Conservation (phyloP, 30 jellyfish, hydroid and myxozoan genomes). For the Aurelia aurita region DNA sequence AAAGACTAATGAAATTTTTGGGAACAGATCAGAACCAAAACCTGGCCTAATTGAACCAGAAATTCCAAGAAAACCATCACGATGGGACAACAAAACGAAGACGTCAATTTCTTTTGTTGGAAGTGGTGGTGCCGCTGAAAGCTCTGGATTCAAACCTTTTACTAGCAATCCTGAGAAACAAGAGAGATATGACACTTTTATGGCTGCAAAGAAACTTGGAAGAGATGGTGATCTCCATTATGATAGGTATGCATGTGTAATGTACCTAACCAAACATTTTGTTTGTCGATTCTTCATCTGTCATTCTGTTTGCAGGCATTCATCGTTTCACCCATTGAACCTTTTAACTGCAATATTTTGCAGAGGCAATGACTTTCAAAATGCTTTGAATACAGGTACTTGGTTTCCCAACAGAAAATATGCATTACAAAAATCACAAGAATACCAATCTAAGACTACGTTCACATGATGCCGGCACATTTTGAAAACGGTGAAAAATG, state of each 20-base stretch:
- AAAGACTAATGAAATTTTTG: neutral
- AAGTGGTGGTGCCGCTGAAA: slow-evolving; percentile 20
- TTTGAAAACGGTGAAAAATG: too few species aligned
- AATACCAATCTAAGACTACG: too few species aligned
- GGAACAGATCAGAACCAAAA: neutral
- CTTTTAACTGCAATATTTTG: too few species aligned
- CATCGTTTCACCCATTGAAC: too few species aligned
- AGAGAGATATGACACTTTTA: slow-evolving; percentile 76
- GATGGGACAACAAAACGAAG: slow-evolving; percentile 54
- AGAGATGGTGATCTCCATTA: slow-evolving; percentile 29
- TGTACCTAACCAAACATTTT: too few species aligned
- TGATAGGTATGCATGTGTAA: slow-evolving; percentile 64
- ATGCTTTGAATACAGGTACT: too few species aligned
- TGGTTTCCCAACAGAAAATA: too few species aligned
- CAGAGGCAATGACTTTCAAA: too few species aligned
- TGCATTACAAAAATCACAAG: too few species aligned
- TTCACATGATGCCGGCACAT: too few species aligned
- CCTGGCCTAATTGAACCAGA: slow-evolving; percentile 12
- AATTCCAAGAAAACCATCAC: slow-evolving; percentile 32
- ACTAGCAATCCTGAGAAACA: slow-evolving; percentile 85
- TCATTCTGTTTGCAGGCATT: too few species aligned
- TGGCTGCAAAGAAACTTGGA: slow-evolving; percentile 62
- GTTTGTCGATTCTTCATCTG: too few species aligned
- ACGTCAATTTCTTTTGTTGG: neutral
- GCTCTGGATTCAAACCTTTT: slow-evolving; percentile 81